Conservation (phyloP, 1,140 invertebrate genomes). For the Scylla paramamosain region DNA sequence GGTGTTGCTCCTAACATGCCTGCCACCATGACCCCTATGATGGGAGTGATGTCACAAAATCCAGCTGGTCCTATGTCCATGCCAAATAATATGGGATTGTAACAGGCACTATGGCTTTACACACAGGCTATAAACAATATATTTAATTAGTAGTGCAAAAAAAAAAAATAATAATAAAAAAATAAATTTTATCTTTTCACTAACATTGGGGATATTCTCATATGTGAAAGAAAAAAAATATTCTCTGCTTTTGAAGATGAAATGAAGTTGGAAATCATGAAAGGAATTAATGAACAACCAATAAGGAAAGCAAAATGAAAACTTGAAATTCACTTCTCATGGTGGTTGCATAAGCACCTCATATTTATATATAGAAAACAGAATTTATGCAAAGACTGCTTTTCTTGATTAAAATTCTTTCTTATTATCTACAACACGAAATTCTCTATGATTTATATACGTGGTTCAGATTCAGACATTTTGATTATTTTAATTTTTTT, state of each 20-base stretch:
- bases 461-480: no score
- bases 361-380: no score
- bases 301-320: background rate
- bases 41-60: conserved; percentile 39
- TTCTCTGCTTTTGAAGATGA: background rate
- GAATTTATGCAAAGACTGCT: no score
- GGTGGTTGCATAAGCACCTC: no score
- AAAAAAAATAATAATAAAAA: background rate
- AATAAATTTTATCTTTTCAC: background rate
- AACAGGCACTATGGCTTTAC: conserved; percentile 26
- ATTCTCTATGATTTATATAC: no score
- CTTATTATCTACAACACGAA: no score
- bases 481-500: no score
- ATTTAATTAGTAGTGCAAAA: background rate
- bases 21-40: conserved; percentile 51
- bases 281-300: background rate
- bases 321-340: no score
- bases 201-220: background rate
- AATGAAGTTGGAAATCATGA: background rate
- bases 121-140: background rate
- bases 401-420: no score
- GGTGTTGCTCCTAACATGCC: conserved; percentile 7
- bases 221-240: background rate
- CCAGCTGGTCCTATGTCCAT: conserved; percentile 53
- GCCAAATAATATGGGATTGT: conserved; percentile 64